Evolutionary conservation across 2,113 vertebrate species (phyloP), one percentile per base, ranked within the genome.

Genomic region (Junco hyemalis): DNA sequence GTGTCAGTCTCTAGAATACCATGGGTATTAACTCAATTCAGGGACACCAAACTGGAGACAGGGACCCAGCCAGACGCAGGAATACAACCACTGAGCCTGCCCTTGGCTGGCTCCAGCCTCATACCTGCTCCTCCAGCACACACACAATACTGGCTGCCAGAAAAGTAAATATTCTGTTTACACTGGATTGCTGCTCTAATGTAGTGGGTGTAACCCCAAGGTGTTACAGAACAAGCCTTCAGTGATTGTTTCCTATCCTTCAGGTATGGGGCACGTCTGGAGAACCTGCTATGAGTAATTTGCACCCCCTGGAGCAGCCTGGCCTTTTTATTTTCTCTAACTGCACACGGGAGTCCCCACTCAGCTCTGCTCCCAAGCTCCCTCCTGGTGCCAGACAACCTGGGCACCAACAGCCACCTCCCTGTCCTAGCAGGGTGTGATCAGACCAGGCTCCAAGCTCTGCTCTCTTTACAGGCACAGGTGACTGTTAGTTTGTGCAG

Each of bases 61-160:
- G 22, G 23, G 12, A 42, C n/a, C 5, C 10, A 28, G 47, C 56
- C 36, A 51, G 69, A 70, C 42, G 35, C 56, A 91, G 40, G 40
- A 63, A 47, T 9, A 76, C 8, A 38, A 4, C 1, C 2, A 5
- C 65, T 2, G 3, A 54, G 2, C 19, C 31, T 25, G 20, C 28
- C 53, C 50, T 18, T 15, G 50, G 36, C 45, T 65, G 20, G 17
- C 22, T 31, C 40, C 66, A 82, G 66, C 56, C 61, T 82, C 12
- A 0, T 9, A 16, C 33, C 33, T 44, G 45, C 33, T 77, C 42
- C 61, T 57, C 42, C n/a, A 42, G 12, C 19, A 5, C 19, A 61
- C 51, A 28, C 5, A 5, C 44, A 45, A 6, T 10, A 33, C 22
- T 31, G 33, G 25, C 63, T 63, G 53, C 29, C 42, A 88, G 47